These are phyloP conservation scores for Synanceia verrucosa DNA, from an alignment of 2,797 vertebrate species.

Conservation along the genomic window DNA sequence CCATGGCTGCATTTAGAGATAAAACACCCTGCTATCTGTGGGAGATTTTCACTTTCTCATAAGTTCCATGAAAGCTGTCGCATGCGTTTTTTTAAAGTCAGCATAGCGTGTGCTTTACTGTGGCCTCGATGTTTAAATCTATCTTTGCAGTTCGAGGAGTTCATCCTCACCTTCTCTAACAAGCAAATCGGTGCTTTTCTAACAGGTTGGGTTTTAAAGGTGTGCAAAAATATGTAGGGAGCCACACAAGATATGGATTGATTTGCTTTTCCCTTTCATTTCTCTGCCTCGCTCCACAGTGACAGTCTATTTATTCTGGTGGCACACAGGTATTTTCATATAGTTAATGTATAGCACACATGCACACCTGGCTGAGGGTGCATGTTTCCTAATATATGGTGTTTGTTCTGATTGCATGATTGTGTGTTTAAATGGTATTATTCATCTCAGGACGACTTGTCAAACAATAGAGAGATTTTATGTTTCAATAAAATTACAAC, in stretches of 20 bases:
- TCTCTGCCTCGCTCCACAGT: conserved; percentile 9
- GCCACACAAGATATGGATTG: conserved; percentile 28
- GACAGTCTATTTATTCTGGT: conserved; percentile 56
- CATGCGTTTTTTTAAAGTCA: conserved; percentile 41
- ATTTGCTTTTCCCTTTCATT: conserved; percentile 29
- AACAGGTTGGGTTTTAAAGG: conserved; percentile 22
- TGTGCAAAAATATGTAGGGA: background rate
- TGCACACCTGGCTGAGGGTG: conserved; percentile 22
- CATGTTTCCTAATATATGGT: conserved; percentile 17
- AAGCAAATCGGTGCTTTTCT: background rate
- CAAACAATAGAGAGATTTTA: background rate
- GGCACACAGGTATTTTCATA: conserved; percentile 34
- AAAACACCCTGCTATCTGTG: conserved; percentile 51
- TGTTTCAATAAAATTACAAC: background rate
- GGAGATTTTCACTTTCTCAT: conserved; percentile 47
- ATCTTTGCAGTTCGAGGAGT: conserved; percentile 33
- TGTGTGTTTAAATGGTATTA: background rate
- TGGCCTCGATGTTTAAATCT: conserved; percentile 27
- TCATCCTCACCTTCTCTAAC: conserved; percentile 18
- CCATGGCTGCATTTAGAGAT: conserved; percentile 63
- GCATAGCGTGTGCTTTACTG: conserved; percentile 41
- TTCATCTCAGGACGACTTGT: background rate
- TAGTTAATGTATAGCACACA: conserved; percentile 3
- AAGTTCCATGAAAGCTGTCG: conserved; percentile 47
- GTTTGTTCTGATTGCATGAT: conserved; percentile 38